phyloP scores from a whole-genome alignment of 2,888 invertebrate genomes.

The Phasia obesa region DNA sequence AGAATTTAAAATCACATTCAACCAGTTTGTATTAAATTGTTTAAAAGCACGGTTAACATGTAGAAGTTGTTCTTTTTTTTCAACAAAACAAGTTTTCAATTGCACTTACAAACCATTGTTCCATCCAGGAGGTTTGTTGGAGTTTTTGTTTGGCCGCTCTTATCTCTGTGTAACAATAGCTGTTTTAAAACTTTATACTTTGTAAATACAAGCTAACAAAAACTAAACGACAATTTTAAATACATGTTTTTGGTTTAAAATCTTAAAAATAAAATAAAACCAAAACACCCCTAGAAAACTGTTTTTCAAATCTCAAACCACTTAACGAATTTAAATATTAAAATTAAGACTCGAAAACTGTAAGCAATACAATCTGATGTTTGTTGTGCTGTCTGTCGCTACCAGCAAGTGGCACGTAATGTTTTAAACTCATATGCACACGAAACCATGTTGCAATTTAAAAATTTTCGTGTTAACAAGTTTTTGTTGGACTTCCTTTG shows the following conservation, averaged over 20 bases:
- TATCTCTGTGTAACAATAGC: too few relatives aligned
- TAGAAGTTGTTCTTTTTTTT: too few relatives aligned
- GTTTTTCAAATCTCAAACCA: not conserved
- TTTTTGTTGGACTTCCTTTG: not conserved
- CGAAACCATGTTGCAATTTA: constrained; percentile 54
- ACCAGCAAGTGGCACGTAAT: not conserved
- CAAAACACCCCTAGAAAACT: not conserved
- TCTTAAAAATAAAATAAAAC: not conserved
- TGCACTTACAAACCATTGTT: too few relatives aligned
- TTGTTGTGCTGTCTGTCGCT: constrained; percentile 2
- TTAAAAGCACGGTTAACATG: too few relatives aligned
- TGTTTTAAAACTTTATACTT: too few relatives aligned
- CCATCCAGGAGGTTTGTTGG: too few relatives aligned
- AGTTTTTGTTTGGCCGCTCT: too few relatives aligned
- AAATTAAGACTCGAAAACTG: constrained; percentile 9
- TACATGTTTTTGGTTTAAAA: not conserved
- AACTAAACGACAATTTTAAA: not conserved
- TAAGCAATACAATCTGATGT: not conserved
- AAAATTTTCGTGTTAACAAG: constrained; percentile 7
- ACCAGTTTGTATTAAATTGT: too few relatives aligned
- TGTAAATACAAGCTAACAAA: too few relatives aligned
- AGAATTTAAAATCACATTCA: too few relatives aligned
- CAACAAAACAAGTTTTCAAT: too few relatives aligned
- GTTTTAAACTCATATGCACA: not conserved
- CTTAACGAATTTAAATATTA: constrained; percentile 40